Conservation (phyloP, 2,888 invertebrate genomes). For the Drosophila flavopinicola region DNA sequence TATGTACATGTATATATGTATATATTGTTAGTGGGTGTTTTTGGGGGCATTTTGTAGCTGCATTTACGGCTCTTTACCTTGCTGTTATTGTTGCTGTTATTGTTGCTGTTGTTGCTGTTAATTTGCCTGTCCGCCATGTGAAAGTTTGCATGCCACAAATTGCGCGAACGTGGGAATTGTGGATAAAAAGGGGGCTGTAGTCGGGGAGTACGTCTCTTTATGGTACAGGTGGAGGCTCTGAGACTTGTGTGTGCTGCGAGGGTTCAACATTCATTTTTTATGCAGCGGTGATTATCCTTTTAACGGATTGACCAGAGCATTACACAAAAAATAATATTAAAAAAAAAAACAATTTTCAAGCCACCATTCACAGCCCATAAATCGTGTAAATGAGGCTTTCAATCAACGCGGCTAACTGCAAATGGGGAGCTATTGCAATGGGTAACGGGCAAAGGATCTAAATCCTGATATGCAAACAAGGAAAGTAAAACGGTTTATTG, state of each 20-base stretch:
- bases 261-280: conserved; percentile 74
- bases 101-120: conserved; percentile 46
- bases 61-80: conserved; percentile 45
- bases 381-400: conserved; percentile 71
- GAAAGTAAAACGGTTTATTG: background rate
- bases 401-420: conserved; percentile 49
- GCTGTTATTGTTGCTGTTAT: conserved; percentile 39
- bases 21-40: conserved; percentile 66
- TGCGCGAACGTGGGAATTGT: conserved; percentile 67
- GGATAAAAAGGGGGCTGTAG: conserved; percentile 1
- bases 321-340: conserved; percentile 10
- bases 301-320: conserved; percentile 48
- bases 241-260: conserved; percentile 42
- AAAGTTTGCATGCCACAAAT: conserved; percentile 78
- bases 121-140: conserved; percentile 70
- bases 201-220: too few species aligned
- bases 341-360: conserved; percentile 23
- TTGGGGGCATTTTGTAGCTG: conserved; percentile 54
- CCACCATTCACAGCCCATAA: conserved; percentile 72
- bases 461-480: conserved; percentile 14
- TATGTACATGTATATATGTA: too few species aligned
- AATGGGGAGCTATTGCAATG: conserved; percentile 26
- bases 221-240: conserved; percentile 16
- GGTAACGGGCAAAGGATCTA: conserved; percentile 11
- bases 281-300: conserved; percentile 68